Conservation (phyloP, 1,140 invertebrate species). For the Drusus annulatus region DNA sequence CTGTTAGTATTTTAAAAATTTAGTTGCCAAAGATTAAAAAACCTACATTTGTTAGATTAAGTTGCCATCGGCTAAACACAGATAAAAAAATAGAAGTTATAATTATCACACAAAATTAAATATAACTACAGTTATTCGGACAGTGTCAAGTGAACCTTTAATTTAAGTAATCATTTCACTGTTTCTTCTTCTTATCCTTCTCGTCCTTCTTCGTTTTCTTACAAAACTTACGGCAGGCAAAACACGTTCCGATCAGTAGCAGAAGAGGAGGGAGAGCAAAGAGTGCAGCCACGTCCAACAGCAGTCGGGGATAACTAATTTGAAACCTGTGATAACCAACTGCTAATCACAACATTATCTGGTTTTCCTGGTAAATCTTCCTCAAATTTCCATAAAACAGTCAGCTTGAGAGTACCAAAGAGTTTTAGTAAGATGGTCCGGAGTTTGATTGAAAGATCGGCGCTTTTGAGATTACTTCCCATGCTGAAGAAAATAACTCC, state of each 20-base stretch:
- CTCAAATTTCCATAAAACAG: conserved; percentile 80
- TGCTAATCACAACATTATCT: conserved; percentile 75
- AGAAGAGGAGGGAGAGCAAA: background rate
- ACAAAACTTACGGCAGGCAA: no score
- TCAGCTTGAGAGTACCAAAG: conserved; percentile 72
- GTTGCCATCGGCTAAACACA: no score
- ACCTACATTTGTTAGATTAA: no score
- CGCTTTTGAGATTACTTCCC: conserved; percentile 74
- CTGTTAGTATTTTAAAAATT: no score
- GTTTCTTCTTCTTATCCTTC: no score
- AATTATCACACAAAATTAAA: no score
- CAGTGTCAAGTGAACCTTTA: no score
- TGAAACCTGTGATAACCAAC: conserved; percentile 79
- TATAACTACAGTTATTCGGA: no score
- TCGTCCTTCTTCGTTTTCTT: no score
- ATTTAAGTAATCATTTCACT: no score
- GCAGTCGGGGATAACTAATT: background rate
- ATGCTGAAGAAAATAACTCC: conserved; percentile 78
- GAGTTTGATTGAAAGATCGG: conserved; percentile 66
- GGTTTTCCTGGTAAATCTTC: conserved; percentile 69
- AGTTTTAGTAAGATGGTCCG: conserved; percentile 68
- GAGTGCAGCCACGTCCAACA: conserved; percentile 47
- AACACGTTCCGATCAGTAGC: background rate
- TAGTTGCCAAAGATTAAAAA: no score
- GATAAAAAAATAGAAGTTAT: no score